Evolutionary conservation across 2,113 vertebrate genomes (phyloP).

Genomic region (Gadus chalcogrammus): DNA sequence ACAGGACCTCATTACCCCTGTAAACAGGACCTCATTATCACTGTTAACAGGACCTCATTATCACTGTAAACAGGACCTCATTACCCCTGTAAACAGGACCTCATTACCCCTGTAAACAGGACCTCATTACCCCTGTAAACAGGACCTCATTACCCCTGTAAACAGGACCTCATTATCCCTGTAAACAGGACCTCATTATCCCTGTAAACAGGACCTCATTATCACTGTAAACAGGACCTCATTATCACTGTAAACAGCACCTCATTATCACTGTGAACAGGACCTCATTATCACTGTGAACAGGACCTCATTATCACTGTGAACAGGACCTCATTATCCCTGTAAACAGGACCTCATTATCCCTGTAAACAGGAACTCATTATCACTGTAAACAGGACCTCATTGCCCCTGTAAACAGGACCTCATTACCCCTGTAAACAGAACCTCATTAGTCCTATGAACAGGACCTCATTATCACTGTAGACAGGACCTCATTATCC

Average conservation of each 20-base stretch:
- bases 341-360: neutral
- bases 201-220: neutral
- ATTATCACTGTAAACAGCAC: neutral
- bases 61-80: neutral
- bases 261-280: no score
- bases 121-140: neutral
- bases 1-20: neutral
- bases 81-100: neutral
- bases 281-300: neutral
- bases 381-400: neutral
- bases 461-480: neutral
- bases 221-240: neutral
- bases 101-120: no score
- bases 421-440: neutral
- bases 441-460: neutral
- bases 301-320: neutral
- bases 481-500: neutral
- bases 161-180: neutral
- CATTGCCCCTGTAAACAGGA: neutral
- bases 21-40: neutral
- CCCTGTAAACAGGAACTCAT: neutral
- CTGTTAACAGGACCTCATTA: neutral
- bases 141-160: neutral
- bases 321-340: neutral
- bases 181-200: neutral